Conservation (phyloP, 2,888 invertebrate species). For the Pristionchus mayeri region DNA sequence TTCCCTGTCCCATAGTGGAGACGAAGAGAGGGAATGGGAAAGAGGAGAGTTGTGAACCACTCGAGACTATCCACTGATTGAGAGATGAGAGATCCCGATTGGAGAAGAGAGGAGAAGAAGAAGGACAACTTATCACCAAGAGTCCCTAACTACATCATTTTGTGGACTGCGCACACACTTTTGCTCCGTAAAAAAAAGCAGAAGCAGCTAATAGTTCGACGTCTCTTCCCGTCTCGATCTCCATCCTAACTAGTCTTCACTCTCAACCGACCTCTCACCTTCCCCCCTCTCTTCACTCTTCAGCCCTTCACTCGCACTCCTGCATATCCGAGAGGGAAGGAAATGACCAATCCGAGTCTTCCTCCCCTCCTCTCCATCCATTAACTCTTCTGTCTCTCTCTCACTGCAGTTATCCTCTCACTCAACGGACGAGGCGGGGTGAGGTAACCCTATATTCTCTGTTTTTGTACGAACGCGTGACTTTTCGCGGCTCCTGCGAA, state of each 20-base stretch:
- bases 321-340: constrained; percentile 19
- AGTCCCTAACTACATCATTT: background rate
- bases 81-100: background rate
- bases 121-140: background rate
- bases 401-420: background rate
- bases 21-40: background rate
- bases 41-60: constrained; percentile 9
- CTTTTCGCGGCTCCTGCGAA: constrained; percentile 14
- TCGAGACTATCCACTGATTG: constrained; percentile 19
- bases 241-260: background rate
- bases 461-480: constrained; percentile 30
- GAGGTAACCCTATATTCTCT: background rate
- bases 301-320: background rate
- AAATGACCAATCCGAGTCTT: constrained; percentile 16
- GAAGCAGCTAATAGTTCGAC: no score
- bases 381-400: background rate
- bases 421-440: background rate
- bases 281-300: no score
- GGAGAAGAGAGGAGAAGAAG: constrained; percentile 19
- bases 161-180: background rate
- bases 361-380: background rate
- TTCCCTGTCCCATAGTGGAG: constrained; percentile 28
- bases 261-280: constrained; percentile 18
- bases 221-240: background rate
- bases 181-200: no score